Percentiles rank a stretch among this genome's conserved stretches.
These are phyloP conservation scores for Drosophila miranda DNA, from an alignment of 1,140 invertebrate species.

Conservation along the genomic window DNA sequence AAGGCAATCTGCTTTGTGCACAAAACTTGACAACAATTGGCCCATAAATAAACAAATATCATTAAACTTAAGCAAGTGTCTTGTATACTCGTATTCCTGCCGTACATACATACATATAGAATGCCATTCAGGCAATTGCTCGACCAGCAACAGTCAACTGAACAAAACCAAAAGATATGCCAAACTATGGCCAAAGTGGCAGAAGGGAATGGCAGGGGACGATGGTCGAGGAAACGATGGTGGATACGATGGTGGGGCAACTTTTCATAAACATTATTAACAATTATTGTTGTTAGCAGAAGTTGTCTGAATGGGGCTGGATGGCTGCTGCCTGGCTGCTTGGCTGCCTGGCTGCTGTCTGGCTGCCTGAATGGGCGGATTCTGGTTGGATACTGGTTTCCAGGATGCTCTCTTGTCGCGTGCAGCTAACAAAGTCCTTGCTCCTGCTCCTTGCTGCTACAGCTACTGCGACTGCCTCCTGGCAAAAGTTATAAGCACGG, in stretches of 20 bases:
- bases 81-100: background rate
- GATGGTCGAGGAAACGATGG: constrained; percentile 2
- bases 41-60: constrained; percentile 74
- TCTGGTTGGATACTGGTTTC: constrained; percentile 4
- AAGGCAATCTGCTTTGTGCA: constrained; percentile 37
- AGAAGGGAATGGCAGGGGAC: constrained; percentile 4
- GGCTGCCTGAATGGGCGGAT: constrained; percentile 22
- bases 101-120: constrained; percentile 34
- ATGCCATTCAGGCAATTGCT: constrained; percentile 70
- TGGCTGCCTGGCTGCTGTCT: constrained; percentile 18
- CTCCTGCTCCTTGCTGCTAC: constrained; percentile 4
- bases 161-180: constrained; percentile 74
- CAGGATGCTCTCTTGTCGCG: constrained; percentile 55
- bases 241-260: constrained; percentile 50
- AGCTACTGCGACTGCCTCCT: constrained; percentile 5
- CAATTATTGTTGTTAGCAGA: constrained; percentile 80
- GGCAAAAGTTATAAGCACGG: constrained; percentile 75
- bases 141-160: constrained; percentile 66
- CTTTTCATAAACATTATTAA: constrained; percentile 81
- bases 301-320: constrained; percentile 57
- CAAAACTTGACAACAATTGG: constrained; percentile 51
- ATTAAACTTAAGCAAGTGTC: constrained; percentile 67
- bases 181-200: constrained; percentile 63
- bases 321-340: background rate
- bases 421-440: constrained; percentile 65